Evolutionary conservation across 1,140 invertebrate genomes (phyloP).

Genomic region (Drosophila hydei): DNA sequence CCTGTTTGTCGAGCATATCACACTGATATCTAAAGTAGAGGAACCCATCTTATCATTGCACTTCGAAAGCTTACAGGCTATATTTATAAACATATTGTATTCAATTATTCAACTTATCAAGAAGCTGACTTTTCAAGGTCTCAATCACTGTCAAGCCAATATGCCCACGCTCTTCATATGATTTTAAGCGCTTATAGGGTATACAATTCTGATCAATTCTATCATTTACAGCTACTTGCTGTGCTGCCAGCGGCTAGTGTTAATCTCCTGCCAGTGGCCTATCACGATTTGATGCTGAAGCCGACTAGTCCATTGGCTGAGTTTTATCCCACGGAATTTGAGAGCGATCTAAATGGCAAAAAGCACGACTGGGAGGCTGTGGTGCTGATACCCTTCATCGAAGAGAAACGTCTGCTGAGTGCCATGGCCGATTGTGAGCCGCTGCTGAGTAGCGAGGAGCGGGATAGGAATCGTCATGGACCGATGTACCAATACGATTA

Average conservation of each 20-base stretch:
- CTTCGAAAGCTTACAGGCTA: no score
- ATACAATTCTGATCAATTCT: not conserved
- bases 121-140: no score
- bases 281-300: constrained; percentile 92
- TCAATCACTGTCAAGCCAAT: no score
- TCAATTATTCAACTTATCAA: no score
- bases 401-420: constrained; percentile 89
- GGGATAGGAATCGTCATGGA: constrained; percentile 91
- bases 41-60: no score
- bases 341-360: constrained; percentile 97
- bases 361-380: constrained; percentile 98
- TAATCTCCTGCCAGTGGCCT: constrained; percentile 91
- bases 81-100: no score
- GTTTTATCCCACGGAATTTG: constrained; percentile 96
- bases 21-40: no score
- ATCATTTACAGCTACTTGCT: constrained; percentile 88
- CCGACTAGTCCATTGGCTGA: constrained; percentile 93
- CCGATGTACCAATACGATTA: constrained; percentile 93
- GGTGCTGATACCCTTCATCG: constrained; percentile 98
- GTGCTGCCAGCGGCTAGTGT: constrained; percentile 95
- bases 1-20: no score
- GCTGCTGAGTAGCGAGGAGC: constrained; percentile 89
- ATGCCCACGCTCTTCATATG: no score
- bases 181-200: not conserved
- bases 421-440: constrained; percentile 91